These are phyloP conservation scores for Heterocephalus glaber DNA, from an alignment of 2,113 vertebrate genomes.

Conservation along the genomic window DNA sequence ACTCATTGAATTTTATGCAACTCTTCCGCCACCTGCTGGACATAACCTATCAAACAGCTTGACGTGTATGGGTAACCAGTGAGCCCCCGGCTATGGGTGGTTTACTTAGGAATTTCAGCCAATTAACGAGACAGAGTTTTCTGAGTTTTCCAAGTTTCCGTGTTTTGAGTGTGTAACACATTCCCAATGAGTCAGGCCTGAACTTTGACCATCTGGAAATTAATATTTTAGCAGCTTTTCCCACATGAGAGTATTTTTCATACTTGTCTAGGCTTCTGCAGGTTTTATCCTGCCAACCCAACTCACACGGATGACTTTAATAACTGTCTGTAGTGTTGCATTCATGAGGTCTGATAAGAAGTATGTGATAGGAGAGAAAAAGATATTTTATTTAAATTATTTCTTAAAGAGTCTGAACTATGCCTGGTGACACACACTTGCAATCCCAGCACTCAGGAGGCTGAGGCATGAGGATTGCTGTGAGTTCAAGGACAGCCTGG, in stretches of 20 bases:
- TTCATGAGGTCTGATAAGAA: background rate
- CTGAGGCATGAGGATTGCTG: background rate
- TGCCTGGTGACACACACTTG: background rate
- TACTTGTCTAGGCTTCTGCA: constrained; percentile 26
- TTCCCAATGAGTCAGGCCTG: constrained; percentile 56
- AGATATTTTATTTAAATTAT: background rate
- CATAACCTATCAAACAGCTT: background rate
- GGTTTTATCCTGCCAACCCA: background rate
- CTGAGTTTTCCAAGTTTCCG: constrained; percentile 27
- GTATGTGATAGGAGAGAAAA: constrained; percentile 22
- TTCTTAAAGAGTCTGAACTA: background rate
- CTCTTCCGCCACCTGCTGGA: constrained; percentile 84
- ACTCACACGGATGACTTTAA: background rate
- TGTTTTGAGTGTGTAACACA: constrained; percentile 53
- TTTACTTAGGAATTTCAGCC: constrained; percentile 58
- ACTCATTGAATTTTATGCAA: constrained; percentile 25
- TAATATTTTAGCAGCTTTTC: constrained; percentile 54
- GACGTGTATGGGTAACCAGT: background rate
- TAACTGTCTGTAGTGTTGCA: background rate
- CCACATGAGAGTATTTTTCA: constrained; percentile 28
- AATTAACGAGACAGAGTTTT: constrained; percentile 43
- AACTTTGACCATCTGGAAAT: constrained; percentile 65
- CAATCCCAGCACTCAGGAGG: background rate
- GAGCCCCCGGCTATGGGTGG: background rate
- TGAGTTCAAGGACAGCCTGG: background rate